phyloP scores from a whole-genome alignment of 2,797 vertebrate genomes.

The Clarias laeviceps region DNA sequence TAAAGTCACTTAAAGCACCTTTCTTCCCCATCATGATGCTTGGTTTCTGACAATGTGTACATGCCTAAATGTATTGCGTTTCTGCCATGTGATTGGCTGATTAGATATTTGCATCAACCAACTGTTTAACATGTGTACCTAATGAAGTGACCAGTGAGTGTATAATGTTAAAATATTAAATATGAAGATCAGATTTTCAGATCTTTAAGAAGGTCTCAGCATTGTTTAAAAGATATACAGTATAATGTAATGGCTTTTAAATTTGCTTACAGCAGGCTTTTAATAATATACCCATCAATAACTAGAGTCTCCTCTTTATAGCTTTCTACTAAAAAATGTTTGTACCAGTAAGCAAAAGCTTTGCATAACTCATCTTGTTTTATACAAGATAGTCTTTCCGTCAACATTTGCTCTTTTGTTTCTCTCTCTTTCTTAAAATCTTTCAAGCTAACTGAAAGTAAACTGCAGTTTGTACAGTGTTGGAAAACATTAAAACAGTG shows the following conservation, averaged over 20 bases:
- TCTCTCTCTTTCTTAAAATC: neutral
- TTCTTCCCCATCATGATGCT: no score
- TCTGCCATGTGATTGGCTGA: no score
- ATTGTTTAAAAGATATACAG: neutral
- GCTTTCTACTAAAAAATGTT: neutral
- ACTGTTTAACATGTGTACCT: no score
- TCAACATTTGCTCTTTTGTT: neutral
- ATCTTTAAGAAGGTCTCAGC: neutral
- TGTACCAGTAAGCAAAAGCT: neutral
- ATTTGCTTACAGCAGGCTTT: neutral
- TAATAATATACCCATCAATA: neutral
- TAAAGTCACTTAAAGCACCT: no score
- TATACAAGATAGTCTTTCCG: neutral
- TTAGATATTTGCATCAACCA: no score
- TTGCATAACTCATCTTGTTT: neutral
- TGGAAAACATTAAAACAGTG: neutral
- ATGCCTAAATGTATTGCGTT: no score
- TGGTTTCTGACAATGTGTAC: no score
- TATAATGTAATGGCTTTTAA: neutral
- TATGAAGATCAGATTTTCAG: neutral
- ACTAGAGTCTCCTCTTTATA: neutral
- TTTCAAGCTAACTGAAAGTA: no score
- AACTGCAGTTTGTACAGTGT: neutral
- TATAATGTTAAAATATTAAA: neutral
- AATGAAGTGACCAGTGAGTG: no score